Evolutionary conservation across 2,888 invertebrate genomes (phyloP), one percentile per base, ranked within the genome.

Genomic region (Galeopsomyia nigrocyanea): DNA sequence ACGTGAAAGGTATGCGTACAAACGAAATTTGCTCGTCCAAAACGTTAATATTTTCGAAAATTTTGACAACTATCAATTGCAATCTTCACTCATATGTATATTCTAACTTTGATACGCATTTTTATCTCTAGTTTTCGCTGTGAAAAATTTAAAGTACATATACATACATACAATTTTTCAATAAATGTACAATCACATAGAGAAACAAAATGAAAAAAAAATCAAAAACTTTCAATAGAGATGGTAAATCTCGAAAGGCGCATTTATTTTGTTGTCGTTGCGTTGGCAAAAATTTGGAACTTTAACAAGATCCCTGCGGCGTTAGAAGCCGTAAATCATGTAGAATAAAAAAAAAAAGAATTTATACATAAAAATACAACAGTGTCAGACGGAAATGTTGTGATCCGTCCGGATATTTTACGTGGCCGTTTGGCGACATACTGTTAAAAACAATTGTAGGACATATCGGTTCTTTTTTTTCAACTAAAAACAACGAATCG

Each of bases 311-410:
- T 71, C 51, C 71, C 58, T 56, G 64, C 31, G 47, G 65, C 68
- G 68, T 67, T 71, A 71, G 64, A 65, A 74, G 74, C 74, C 51
- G 17, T 63, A 16, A 70, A 71, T 71, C 56, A 73, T 66, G 58
- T 68, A 64, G 71, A 72, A 67, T 72, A 75, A 72, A 75, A 74
- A 73, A 75, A 72, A 75, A 74, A 73, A 75, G 65, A 67, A 73
- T 72, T 62, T 75, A 72, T 75, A 21, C 21, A 53, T 53, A 53
- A 53, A 72, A 75, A 75, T 46, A 73, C 70, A 69, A 75, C 66
- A 66, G 65, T 26, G 55, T 66, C 55, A 67, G 75, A 72, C 72
- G 75, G 75, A 75, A 72, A 75, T 62, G 39, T 63, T 69, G 60
- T 72, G 46, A 22, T 72, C 72, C 67, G 69, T 67, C 70, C 72